Evolutionary conservation across 2,113 vertebrate genomes (phyloP), one percentile per base, ranked within the genome.

Genomic region (Balaenoptera acutorostrata): DNA sequence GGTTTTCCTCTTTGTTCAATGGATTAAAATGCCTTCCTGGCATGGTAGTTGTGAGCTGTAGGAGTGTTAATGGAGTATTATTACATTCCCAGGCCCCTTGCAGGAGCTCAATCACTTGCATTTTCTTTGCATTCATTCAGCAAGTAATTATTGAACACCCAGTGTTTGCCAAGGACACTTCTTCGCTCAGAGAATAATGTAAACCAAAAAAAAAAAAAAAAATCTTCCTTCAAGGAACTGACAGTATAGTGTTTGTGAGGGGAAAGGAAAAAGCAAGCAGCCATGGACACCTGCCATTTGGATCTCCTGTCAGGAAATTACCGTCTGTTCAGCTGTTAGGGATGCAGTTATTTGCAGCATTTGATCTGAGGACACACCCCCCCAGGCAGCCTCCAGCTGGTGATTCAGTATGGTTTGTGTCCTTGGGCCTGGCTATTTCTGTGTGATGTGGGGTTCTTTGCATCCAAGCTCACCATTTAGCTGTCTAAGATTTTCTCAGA

Each of bases 241-340:
- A 39, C 14, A 49, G 25, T 39, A 1, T 5, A 39, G 39, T 27
- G 31, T 77, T 74, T 88, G 25, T 80, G 29, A 72, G 5, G 6
- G 33, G 39, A 31, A 75, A 68, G 39, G 17, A 11, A 57, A 83
- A 84, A 44, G 15, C 74, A 3, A 1, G 39, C 8, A 55, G 33
- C 15, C 13, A 12, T 0, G 0, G 0, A n/a, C 20, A 3, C 2
- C 49, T 9, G 36, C 18, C 71, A 6, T 17, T 14, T 15, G 20
- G 25, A 71, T n/a, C n/a, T 64, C 15, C 31, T 27, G 14, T 88
- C 63, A 49, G 31, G 44, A 64, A n/a, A 46, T 36, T 18, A 33
- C 36, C 8, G 23, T n/a, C 31, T 49, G 6, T 44, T 33, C 10
- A 29, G 11, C 23, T 27, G 14, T 25, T 27, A 11, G 21, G 68